Conservation (phyloP, 2,113 vertebrate genomes). For the Dasyornis broadbenti region DNA sequence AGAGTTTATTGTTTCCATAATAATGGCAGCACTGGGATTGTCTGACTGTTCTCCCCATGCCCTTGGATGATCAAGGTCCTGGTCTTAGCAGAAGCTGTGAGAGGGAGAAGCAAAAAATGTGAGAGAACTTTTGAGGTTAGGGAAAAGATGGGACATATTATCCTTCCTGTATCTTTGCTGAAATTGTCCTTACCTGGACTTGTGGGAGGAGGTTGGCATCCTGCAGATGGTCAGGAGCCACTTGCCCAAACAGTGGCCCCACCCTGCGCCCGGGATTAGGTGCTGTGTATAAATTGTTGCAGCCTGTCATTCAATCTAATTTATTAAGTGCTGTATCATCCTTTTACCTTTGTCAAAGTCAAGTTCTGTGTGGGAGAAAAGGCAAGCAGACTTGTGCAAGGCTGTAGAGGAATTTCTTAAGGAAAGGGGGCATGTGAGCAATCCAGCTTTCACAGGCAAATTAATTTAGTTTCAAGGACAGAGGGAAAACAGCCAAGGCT, state of each 20-base stretch:
- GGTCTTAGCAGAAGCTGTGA: not conserved
- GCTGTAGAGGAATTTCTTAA: too few species aligned
- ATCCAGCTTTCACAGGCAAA: too few species aligned
- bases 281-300: not conserved
- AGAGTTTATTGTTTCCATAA: not conserved
- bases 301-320: not conserved
- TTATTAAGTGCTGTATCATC: constrained; percentile 8
- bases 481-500: too few species aligned
- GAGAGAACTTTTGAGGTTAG: not conserved
- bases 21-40: not conserved
- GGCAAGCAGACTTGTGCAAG: not conserved
- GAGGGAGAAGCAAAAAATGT: not conserved
- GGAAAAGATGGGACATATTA: not conserved
- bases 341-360: constrained; percentile 5
- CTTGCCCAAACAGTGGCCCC: not conserved
- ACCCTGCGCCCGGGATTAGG: accelerated
- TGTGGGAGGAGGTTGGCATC: not conserved
- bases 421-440: too few species aligned
- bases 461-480: too few species aligned
- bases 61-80: not conserved
- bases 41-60: not conserved
- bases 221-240: not conserved
- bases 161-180: not conserved
- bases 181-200: not conserved
- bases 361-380: not conserved